These are phyloP conservation scores for Parascotia fuliginaria DNA, from an alignment of 2,888 invertebrate genomes.

Conservation along the genomic window DNA sequence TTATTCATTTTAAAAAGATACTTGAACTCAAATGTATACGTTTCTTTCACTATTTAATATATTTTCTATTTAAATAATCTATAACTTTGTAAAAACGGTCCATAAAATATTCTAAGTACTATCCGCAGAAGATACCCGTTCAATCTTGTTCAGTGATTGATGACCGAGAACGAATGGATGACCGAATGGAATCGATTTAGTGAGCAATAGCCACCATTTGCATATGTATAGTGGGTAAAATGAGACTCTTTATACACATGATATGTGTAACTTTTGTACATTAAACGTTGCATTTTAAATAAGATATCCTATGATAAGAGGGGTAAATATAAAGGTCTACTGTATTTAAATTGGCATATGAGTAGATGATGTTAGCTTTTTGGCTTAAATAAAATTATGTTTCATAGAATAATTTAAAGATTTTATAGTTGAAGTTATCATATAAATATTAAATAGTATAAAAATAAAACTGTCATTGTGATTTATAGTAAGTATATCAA, in stretches of 20 bases:
- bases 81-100: constrained; percentile 26
- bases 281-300: constrained; percentile 27
- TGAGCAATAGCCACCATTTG: constrained; percentile 72
- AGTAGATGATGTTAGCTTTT: too few species aligned
- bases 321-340: constrained; percentile 2
- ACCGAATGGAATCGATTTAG: constrained; percentile 81
- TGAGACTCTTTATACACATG: constrained; percentile 47
- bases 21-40: neutral
- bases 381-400: too few species aligned
- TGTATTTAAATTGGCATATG: neutral
- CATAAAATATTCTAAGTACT: constrained; percentile 39
- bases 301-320: constrained; percentile 3
- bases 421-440: too few species aligned
- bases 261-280: constrained; percentile 32
- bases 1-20: too few species aligned
- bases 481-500: too few species aligned
- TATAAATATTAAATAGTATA: too few species aligned
- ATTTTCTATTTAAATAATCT: constrained; percentile 1
- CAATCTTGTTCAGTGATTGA: constrained; percentile 78
- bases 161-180: constrained; percentile 73
- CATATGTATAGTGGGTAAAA: constrained; percentile 73
- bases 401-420: too few species aligned
- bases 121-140: constrained; percentile 57
- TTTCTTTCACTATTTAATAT: neutral
- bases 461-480: too few species aligned